These are phyloP conservation scores for Anhinga rufa DNA, from an alignment of 2,113 vertebrate genomes.

Conservation along the genomic window DNA sequence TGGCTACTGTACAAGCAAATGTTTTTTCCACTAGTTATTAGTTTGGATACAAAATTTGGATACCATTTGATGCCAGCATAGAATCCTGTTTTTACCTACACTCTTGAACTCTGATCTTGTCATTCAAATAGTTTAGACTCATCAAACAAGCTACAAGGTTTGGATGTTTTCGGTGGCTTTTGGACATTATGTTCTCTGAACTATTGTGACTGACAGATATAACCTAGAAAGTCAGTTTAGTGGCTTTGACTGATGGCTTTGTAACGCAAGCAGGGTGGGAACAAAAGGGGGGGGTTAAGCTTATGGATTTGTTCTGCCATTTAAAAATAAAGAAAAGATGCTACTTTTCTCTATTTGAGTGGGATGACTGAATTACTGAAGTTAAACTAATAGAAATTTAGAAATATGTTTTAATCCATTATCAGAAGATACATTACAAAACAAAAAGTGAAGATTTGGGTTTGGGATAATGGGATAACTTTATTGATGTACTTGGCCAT, in stretches of 20 bases:
- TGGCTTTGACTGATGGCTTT: conserved; percentile 57
- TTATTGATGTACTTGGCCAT: not conserved
- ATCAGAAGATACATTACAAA: not conserved
- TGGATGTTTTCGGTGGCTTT: conserved; percentile 65
- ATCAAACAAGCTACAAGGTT: not conserved
- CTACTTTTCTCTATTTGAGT: not conserved
- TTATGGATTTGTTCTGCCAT: not conserved
- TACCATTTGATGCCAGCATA: not conserved
- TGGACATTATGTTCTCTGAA: conserved; percentile 49
- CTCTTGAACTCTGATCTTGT: conserved; percentile 8
- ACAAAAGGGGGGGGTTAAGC: not conserved
- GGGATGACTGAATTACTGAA: not conserved
- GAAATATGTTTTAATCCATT: not conserved
- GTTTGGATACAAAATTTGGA: not conserved
- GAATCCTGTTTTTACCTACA: not conserved
- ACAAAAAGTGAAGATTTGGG: not conserved
- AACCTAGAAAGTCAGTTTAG: conserved; percentile 43
- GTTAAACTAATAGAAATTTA: not conserved
- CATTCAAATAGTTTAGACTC: not conserved
- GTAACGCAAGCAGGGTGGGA: conserved; percentile 65
- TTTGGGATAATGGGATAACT: not conserved
- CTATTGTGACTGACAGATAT: conserved; percentile 52
- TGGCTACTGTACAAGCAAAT: not conserved
- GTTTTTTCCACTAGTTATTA: not conserved
- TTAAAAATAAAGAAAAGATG: conserved; percentile 12